Evolutionary conservation across 2,113 vertebrate genomes (phyloP), one percentile per base, ranked within the genome.

Genomic region (Bostrychus sinensis): DNA sequence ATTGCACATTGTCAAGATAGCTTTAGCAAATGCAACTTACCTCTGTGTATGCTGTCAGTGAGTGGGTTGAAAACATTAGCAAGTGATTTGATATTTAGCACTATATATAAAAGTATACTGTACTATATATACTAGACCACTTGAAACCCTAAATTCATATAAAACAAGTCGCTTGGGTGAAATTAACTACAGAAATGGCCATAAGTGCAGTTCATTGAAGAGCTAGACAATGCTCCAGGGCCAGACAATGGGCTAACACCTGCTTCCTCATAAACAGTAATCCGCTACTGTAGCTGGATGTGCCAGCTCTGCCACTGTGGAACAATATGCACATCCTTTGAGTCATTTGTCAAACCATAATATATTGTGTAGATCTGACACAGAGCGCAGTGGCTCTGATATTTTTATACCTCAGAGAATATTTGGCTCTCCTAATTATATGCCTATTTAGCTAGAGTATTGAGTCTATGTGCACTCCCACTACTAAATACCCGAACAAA

Each of bases 231-330:
- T 48, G 43, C 12, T 42, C 38, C 50, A 5, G 25, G 42, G 12
- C 22, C 28, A 65, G 13, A 83, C 86, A 86, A 75, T 81, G 55
- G 74, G 28, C 19, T 3, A 66, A 62, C 87, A 87, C 77, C 83
- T 89, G 87, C 58, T 87, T 89, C 85, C 85, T 89, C 81, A 60
- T n/a, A 12, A 45, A 83, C 78, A 85, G 83, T 77, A 51, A 41
- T 62, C 30, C 6, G 23, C 20, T 30, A 25, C 17, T 61, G 19
- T 23, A 26, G 39, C 20, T 55, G 63, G 45, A 65, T 17, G 38
- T 37, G 19, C 10, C 53, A 26, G 34, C 51, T 30, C 19, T 20
- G 13, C 38, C 3, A 37, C 55, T 45, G 5, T 68, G 11, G 56
- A 57, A 57, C 3, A 39, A 22, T 0, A 51, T 16, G 32, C 14